A percentile compares a stretch with the other conserved stretches of the same genome.
These are phyloP conservation scores for Pelobates cultripes DNA, from an alignment of 2,797 vertebrate genomes.

Conservation along the genomic window DNA sequence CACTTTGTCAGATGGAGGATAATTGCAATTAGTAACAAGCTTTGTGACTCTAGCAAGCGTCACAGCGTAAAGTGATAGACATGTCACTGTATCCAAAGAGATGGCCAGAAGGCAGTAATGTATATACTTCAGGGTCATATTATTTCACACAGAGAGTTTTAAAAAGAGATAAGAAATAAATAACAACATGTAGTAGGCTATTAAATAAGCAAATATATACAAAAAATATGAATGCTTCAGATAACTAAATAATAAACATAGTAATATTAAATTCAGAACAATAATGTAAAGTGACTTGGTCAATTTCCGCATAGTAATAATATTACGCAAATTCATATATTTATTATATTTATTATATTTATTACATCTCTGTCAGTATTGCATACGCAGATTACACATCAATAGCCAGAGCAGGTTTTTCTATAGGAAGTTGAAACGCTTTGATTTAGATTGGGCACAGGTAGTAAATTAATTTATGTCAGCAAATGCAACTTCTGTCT, in stretches of 20 bases:
- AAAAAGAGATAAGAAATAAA: slow-evolving; percentile 5
- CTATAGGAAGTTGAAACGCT: too few relatives aligned
- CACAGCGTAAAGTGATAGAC: slow-evolving; percentile 1
- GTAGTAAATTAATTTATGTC: too few relatives aligned
- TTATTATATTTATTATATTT: too few relatives aligned
- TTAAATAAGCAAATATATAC: background rate
- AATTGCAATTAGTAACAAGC: slow-evolving; percentile 43
- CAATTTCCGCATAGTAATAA: background rate
- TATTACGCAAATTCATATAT: background rate
- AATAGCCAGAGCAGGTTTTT: too few relatives aligned
- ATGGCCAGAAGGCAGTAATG: slow-evolving; percentile 23
- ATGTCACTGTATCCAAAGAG: slow-evolving; percentile 17
- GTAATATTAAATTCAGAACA: background rate
- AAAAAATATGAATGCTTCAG: background rate
- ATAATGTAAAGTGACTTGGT: background rate
- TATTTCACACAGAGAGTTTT: slow-evolving; percentile 8
- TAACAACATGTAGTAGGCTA: background rate
- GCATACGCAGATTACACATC: too few relatives aligned
- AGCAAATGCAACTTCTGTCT: too few relatives aligned
- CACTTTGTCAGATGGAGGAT: slow-evolving; percentile 36
- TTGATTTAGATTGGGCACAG: too few relatives aligned
- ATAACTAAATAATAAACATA: background rate
- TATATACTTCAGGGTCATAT: background rate
- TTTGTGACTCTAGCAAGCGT: slow-evolving; percentile 25
- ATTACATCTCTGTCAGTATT: too few relatives aligned